These are phyloP conservation scores for Sardina pilchardus DNA, from an alignment of 2,113 vertebrate genomes.

Conservation along the genomic window DNA sequence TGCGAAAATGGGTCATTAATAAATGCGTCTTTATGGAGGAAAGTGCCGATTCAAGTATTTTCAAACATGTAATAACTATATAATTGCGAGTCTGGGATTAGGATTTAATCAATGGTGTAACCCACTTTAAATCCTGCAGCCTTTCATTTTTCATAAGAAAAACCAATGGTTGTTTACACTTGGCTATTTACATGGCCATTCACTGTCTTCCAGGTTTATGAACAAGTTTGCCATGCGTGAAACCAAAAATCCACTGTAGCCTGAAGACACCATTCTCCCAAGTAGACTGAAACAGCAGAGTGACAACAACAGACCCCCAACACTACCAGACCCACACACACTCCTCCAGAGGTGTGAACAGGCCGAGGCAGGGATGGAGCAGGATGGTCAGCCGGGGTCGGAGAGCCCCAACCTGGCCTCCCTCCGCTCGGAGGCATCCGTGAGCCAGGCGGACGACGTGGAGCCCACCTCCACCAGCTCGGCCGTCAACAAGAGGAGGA, in stretches of 20 bases:
- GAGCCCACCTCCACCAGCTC: slow-evolving; percentile 78
- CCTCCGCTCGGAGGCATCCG: slow-evolving; percentile 62
- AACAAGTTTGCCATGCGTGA: not conserved
- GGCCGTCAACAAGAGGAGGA: slow-evolving; percentile 66
- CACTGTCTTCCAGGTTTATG: not conserved
- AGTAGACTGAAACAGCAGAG: not conserved
- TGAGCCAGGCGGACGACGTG: slow-evolving; percentile 74
- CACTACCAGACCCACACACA: not conserved
- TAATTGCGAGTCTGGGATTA: not conserved
- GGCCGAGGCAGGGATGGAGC: slow-evolving; percentile 60
- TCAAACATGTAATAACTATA: not conserved
- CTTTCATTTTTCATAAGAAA: not conserved
- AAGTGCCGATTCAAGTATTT: not conserved
- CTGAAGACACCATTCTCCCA: not conserved
- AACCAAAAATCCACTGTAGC: not conserved
- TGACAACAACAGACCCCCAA: not conserved
- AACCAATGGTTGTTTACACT: not conserved
- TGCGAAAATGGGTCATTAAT: not conserved
- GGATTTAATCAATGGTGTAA: not conserved
- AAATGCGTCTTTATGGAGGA: not conserved
- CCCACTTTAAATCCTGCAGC: not conserved
- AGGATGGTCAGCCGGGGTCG: slow-evolving; percentile 63
- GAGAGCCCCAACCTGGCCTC: slow-evolving; percentile 71
- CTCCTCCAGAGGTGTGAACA: not conserved
- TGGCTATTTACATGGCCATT: too few relatives aligned